Evolutionary conservation across 2,888 invertebrate species (phyloP), one percentile per base, ranked within the genome.

Genomic region (Euzophera pinguis): DNA sequence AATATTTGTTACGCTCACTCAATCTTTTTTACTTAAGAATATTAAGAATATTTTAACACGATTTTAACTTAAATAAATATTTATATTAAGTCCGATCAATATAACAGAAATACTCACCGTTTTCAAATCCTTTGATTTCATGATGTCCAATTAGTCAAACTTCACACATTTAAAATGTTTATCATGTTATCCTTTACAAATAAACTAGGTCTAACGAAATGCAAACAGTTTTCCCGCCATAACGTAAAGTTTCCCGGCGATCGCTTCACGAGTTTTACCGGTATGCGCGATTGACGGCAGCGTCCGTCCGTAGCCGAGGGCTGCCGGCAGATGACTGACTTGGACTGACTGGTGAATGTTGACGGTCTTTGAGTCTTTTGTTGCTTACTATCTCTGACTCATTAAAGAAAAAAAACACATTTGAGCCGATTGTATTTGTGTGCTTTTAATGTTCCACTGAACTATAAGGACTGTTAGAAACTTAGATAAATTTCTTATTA

Each of bases 211-310:
- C 13, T 39, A 50, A 54, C 53, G 35, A 50, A 57, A 50, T 38
- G 35, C 47, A 53, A 57, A 62, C 59, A 60, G 67, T 69, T 77
- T 83, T 81, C 79, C 77, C 84, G 82, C 78, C 84, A 85, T 83
- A 56, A 53, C 76, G 77, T 67, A 75, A 86, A 86, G 74, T 83
- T 86, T 73, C 75, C 69, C 73, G 86, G 84, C 82, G 77, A 61
- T 61, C 61, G 69, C 69, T 68, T 58, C 59, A 49, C 53, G 43
- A 54, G 47, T 56, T 56, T 59, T 54, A n/a, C n/a, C 58, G 37
- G 57, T 63, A 65, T 69, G 70, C 82, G 58, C 69, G 60, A 51
- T 65, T 62, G 50, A 65, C 67, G 70, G 53, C 62, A 74, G 69
- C 76, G 69, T 61, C 64, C 59, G 64, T 22, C 22, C 22, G 64